These are phyloP conservation scores for Emmelina monodactyla DNA, from an alignment of 2,888 invertebrate genomes.

Conservation along the genomic window DNA sequence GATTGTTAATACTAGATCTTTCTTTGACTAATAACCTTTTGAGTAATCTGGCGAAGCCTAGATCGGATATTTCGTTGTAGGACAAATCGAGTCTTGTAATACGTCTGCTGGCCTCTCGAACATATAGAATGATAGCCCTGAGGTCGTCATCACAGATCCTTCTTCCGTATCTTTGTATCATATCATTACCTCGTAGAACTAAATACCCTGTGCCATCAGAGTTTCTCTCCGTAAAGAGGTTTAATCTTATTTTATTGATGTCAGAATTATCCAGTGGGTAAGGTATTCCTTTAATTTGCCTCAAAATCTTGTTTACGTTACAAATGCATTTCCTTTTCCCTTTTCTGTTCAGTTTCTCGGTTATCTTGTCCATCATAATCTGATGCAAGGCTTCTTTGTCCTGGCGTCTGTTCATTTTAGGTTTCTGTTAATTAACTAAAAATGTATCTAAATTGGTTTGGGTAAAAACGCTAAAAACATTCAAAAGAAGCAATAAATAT, in stretches of 20 bases:
- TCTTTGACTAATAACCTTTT: slow-evolving; percentile 46
- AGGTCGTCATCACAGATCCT: slow-evolving; percentile 58
- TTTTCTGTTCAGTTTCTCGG: neutral
- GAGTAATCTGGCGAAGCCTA: slow-evolving; percentile 46
- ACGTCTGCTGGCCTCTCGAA: slow-evolving; percentile 38
- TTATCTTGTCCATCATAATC: no score
- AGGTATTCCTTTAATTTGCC: slow-evolving; percentile 29
- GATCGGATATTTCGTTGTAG: slow-evolving; percentile 65
- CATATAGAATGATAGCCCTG: slow-evolving; percentile 49
- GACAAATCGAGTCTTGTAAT: slow-evolving; percentile 60
- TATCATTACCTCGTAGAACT: slow-evolving; percentile 56
- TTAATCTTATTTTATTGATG: slow-evolving; percentile 35
- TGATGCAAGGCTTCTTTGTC: no score
- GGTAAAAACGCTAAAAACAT: no score
- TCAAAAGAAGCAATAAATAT: no score
- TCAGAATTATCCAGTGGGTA: slow-evolving; percentile 22
- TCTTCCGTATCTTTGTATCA: slow-evolving; percentile 43
- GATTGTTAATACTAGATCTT: slow-evolving; percentile 49
- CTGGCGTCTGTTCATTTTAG: no score
- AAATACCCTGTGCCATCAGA: slow-evolving; percentile 61
- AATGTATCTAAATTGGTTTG: no score
- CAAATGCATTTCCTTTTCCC: slow-evolving; percentile 32
- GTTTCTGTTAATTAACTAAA: no score
- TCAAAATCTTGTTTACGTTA: slow-evolving; percentile 25
- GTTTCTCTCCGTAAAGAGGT: slow-evolving; percentile 57